These are phyloP conservation scores for Cosmopolites sordidus DNA, from an alignment of 2,888 invertebrate species.

Conservation along the genomic window DNA sequence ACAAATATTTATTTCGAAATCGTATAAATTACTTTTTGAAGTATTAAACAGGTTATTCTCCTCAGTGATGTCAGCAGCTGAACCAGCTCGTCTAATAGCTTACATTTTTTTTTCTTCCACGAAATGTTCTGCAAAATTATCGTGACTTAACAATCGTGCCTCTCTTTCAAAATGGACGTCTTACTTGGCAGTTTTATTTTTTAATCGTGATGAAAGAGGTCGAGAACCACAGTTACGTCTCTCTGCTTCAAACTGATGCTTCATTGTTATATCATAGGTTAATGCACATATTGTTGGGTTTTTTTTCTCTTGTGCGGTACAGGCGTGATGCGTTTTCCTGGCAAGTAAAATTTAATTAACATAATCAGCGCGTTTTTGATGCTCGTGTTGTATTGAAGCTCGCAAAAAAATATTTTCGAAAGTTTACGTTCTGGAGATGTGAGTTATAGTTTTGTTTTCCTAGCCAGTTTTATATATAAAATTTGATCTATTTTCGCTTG, in stretches of 20 bases:
- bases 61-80: neutral
- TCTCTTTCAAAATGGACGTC: neutral
- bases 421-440: neutral
- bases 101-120: neutral
- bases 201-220: slow-evolving; percentile 1
- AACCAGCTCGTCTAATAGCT: neutral
- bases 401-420: too few species aligned
- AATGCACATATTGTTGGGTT: too few species aligned
- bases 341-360: too few species aligned
- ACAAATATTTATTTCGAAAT: neutral
- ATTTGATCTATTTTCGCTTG: slow-evolving; percentile 15
- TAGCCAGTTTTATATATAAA: slow-evolving; percentile 25
- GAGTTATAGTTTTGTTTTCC: slow-evolving; percentile 25
- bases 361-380: too few species aligned
- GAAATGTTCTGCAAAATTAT: neutral
- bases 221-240: neutral
- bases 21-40: neutral
- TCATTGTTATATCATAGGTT: neutral
- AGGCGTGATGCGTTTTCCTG: too few species aligned
- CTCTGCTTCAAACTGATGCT: neutral
- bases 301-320: too few species aligned
- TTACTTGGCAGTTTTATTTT: neutral
- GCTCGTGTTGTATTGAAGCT: too few species aligned
- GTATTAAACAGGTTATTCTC: neutral
- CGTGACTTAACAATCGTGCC: slow-evolving; percentile 1